Evolutionary conservation across 2,888 invertebrate species (phyloP).

Genomic region (Drosophila tripunctata): DNA sequence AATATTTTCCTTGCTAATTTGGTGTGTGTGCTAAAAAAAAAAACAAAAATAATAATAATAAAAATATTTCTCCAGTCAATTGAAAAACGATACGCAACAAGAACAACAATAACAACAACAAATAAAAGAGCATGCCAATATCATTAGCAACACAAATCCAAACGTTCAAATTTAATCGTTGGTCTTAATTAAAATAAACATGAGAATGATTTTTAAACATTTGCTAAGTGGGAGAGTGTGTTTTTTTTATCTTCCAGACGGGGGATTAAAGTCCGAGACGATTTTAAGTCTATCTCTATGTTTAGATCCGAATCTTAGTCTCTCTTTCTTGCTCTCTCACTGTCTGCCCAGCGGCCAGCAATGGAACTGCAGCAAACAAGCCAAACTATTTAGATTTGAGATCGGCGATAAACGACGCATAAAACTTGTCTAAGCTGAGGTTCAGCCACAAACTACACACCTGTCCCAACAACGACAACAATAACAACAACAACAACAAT

Average conservation of each 20-base stretch:
- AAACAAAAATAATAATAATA: conserved; percentile 38
- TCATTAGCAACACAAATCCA: conserved; percentile 45
- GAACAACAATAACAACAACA: conserved; percentile 20
- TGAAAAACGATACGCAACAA: conserved; percentile 41
- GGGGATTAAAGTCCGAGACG: conserved; percentile 27
- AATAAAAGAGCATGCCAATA: conserved; percentile 25
- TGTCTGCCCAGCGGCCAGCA: conserved; percentile 34
- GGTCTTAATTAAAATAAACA: conserved; percentile 72
- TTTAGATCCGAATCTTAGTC: conserved; percentile 20
- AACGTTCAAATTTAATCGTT: conserved; percentile 54
- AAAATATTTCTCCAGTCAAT: conserved; percentile 47
- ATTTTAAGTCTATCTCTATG: conserved; percentile 12
- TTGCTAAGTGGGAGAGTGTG: conserved; percentile 43
- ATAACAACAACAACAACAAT: conserved; percentile 1
- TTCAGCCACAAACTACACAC: conserved; percentile 50
- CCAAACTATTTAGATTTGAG: conserved; percentile 71
- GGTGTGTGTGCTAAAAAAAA: conserved; percentile 35
- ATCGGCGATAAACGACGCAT: conserved; percentile 65
- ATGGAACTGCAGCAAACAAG: conserved; percentile 31
- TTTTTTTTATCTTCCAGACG: too few relatives aligned
- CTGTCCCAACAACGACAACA: conserved; percentile 53
- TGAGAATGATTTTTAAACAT: conserved; percentile 63
- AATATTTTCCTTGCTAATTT: conserved; percentile 69
- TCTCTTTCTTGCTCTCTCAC: too few relatives aligned
- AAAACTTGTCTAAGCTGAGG: conserved; percentile 40